These are phyloP conservation scores for Xanthostigma xanthostigma DNA, from an alignment of 2,888 invertebrate species.

Conservation along the genomic window DNA sequence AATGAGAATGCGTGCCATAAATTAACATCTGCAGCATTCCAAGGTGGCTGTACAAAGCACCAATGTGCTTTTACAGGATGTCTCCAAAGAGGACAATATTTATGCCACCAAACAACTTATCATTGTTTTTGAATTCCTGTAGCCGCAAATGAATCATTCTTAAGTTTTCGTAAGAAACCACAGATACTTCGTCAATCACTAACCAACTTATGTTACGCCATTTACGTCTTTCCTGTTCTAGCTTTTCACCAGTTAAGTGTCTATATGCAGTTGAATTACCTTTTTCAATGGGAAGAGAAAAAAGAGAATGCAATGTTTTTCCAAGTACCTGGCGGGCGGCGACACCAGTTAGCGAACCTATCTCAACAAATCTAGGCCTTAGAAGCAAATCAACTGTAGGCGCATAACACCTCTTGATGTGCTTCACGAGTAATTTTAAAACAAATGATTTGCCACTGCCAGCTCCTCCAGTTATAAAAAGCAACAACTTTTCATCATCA, in stretches of 20 bases:
- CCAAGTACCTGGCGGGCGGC: no score
- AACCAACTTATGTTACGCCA: slow-evolving; percentile 14
- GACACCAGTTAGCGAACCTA: no score
- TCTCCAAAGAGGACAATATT: slow-evolving; percentile 15
- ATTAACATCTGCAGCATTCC: slow-evolving; percentile 14
- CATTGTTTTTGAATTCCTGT: slow-evolving; percentile 10
- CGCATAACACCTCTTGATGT: slow-evolving; percentile 13
- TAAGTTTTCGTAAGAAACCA: slow-evolving; percentile 12
- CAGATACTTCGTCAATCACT: slow-evolving; percentile 17
- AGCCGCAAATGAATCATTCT: slow-evolving; percentile 8
- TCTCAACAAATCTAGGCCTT: no score
- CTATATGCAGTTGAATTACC: no score
- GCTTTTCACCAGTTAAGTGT: no score
- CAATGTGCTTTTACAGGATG: slow-evolving; percentile 16
- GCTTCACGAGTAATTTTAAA: slow-evolving; percentile 17
- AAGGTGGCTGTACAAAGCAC: slow-evolving; percentile 14
- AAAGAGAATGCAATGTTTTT: no score
- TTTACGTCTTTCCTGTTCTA: no score
- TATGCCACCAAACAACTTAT: slow-evolving; percentile 12
- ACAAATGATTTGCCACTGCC: slow-evolving; percentile 13
- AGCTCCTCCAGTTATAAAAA: slow-evolving; percentile 18
- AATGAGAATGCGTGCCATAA: slow-evolving; percentile 14
- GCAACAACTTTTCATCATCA: slow-evolving; percentile 9
- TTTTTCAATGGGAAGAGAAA: no score
- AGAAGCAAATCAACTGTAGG: slow-evolving; percentile 2